phyloP scores from a whole-genome alignment of 2,797 vertebrate species.

The Pelodytes ibericus region DNA sequence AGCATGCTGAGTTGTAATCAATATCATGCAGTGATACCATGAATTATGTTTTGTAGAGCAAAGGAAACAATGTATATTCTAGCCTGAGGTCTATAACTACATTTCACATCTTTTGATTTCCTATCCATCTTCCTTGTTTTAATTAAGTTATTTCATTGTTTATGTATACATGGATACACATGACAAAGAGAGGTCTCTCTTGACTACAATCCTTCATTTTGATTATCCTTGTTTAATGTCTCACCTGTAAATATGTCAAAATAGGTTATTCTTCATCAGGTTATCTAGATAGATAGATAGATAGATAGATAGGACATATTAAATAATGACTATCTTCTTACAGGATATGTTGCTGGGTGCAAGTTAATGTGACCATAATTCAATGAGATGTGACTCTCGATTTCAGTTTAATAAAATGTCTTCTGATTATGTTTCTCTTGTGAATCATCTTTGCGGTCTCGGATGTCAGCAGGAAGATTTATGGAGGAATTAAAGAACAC shows the following conservation, averaged over 20 bases:
- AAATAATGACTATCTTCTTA: no score
- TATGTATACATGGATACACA: not conserved
- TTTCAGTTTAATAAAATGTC: constrained; percentile 51
- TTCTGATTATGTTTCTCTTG: constrained; percentile 47
- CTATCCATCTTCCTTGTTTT: not conserved
- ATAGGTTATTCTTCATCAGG: no score
- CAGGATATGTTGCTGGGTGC: not conserved
- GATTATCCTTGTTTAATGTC: not conserved
- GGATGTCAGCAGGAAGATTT: constrained; percentile 40
- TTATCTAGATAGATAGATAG: no score
- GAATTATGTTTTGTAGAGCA: not conserved
- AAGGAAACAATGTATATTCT: not conserved
- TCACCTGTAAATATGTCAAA: not conserved
- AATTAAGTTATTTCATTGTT: not conserved
- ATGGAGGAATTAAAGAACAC: constrained; percentile 37
- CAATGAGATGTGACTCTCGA: constrained; percentile 32
- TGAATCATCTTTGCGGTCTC: constrained; percentile 28
- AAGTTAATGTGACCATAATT: constrained; percentile 37
- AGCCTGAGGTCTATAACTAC: constrained; percentile 3
- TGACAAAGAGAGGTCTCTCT: not conserved
- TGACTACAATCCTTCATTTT: not conserved
- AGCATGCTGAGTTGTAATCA: not conserved
- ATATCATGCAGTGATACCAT: not conserved
- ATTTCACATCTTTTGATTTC: not conserved
- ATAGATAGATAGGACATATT: no score